Evolutionary conservation across 2,888 invertebrate genomes (phyloP).

Genomic region (Ennomos erosarius): DNA sequence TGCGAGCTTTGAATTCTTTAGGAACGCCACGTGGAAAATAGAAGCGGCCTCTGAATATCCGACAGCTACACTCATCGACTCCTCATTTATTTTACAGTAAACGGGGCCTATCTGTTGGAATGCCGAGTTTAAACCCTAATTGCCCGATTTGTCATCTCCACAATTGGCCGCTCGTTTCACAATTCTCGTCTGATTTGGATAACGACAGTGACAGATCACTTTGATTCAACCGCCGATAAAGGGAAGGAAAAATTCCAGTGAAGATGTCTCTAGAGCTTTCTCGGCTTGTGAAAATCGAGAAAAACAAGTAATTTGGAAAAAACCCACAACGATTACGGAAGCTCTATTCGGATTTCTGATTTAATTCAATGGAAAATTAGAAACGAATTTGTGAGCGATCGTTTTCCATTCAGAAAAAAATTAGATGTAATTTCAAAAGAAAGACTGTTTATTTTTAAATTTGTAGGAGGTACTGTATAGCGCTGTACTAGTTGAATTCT

Average conservation of each 20-base stretch:
- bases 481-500: too few relatives aligned
- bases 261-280: slow-evolving; percentile 12
- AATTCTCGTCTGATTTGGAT: slow-evolving; percentile 23
- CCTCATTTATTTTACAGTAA: slow-evolving; percentile 5
- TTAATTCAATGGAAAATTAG: background rate
- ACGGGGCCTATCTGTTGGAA: slow-evolving; percentile 10
- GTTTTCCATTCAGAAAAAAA: too few relatives aligned
- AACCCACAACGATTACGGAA: slow-evolving; percentile 16
- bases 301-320: slow-evolving; percentile 15
- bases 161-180: slow-evolving; percentile 25
- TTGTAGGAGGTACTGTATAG: too few relatives aligned
- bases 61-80: slow-evolving; percentile 5
- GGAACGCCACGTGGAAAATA: slow-evolving; percentile 24
- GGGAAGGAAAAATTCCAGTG: slow-evolving; percentile 9
- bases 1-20: slow-evolving; percentile 34
- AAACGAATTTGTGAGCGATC: background rate
- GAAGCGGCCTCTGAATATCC: slow-evolving; percentile 17
- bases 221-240: slow-evolving; percentile 23
- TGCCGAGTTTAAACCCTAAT: slow-evolving; percentile 19
- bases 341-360: slow-evolving; percentile 2
- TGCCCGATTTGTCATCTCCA: slow-evolving; percentile 27
- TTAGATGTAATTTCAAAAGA: too few relatives aligned
- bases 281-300: slow-evolving; percentile 16
- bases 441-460: too few relatives aligned
- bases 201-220: slow-evolving; percentile 28